These are phyloP conservation scores for Macrophya alboannulata DNA, from an alignment of 2,888 invertebrate genomes.

Conservation along the genomic window DNA sequence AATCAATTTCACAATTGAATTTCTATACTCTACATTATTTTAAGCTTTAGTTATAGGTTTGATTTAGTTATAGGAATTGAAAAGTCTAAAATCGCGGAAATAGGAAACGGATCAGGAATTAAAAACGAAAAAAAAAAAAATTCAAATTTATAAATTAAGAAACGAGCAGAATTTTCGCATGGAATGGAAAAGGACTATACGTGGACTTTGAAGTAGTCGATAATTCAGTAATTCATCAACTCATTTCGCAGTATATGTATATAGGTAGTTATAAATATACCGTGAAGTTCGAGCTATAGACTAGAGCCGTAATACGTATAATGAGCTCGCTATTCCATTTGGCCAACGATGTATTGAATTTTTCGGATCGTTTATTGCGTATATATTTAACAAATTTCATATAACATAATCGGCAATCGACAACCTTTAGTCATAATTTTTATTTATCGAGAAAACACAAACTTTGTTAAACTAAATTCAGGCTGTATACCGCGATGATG, in stretches of 20 bases:
- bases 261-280: conserved; percentile 3
- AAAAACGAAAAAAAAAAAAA: neutral
- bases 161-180: neutral
- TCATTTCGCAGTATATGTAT: neutral
- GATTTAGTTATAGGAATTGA: neutral
- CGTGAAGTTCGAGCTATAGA: neutral
- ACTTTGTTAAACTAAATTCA: neutral
- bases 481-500: neutral
- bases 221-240: neutral
- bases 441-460: neutral
- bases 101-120: neutral
- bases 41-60: neutral
- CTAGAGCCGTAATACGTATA: neutral
- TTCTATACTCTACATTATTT: neutral
- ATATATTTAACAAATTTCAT: neutral
- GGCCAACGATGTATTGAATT: neutral
- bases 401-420: neutral
- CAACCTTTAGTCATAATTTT: neutral
- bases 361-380: neutral
- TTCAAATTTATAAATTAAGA: neutral
- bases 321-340: conserved; percentile 10
- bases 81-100: neutral
- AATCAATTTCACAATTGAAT: neutral
- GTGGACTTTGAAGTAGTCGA: conserved; percentile 1
- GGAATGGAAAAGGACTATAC: neutral